A percentile compares a stretch with the other conserved stretches of the same genome.
Conservation (phyloP, 2,797 vertebrate genomes). For the Emys orbicularis region DNA sequence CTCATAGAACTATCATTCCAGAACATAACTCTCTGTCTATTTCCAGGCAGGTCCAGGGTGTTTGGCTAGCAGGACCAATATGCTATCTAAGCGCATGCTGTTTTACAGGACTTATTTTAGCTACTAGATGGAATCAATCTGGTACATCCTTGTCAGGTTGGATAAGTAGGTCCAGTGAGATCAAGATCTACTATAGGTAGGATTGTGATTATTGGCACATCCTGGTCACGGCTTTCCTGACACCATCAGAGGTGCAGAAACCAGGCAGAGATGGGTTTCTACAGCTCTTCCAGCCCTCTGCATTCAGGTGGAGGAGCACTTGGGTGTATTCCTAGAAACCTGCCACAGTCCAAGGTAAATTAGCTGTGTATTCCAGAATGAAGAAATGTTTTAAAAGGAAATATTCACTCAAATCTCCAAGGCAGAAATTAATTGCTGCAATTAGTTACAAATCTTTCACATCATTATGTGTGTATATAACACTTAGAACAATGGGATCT, state of each 20-base stretch:
- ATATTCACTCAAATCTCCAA: neutral
- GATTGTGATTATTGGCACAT: neutral
- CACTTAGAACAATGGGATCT: constrained; percentile 22
- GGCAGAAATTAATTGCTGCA: neutral
- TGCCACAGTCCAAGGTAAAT: neutral
- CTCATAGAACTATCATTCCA: neutral
- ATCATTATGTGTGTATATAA: neutral
- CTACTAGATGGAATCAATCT: neutral
- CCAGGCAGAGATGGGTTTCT: neutral
- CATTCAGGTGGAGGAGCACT: neutral
- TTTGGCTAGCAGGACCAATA: constrained; percentile 11
- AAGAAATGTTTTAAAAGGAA: neutral
- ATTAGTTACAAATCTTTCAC: constrained; percentile 26
- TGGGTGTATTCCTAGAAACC: neutral
- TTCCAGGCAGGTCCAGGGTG: neutral
- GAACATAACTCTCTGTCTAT: neutral
- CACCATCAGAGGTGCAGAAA: neutral
- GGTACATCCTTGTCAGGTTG: neutral
- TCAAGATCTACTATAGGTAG: neutral
- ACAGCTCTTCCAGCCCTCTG: neutral
- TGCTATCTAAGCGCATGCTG: neutral
- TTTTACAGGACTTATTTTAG: constrained; percentile 6
- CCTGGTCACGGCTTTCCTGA: neutral
- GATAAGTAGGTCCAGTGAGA: neutral
- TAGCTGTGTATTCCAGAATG: constrained; percentile 19